Conservation (phyloP, 1,140 invertebrate species). For the Elymnias hypermnestra region DNA sequence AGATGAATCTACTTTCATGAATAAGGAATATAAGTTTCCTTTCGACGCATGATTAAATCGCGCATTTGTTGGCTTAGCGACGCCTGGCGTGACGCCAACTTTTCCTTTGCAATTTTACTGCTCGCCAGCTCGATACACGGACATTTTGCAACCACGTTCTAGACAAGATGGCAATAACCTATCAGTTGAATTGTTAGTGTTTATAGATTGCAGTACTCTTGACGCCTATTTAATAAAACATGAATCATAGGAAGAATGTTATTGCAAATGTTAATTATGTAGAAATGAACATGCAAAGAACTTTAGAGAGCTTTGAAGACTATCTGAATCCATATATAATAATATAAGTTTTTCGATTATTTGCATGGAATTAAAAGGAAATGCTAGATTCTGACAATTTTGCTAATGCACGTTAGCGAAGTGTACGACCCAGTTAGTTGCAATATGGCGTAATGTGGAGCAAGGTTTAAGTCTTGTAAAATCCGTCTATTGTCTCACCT, state of each 20-base stretch:
- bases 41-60: slow-evolving; percentile 52
- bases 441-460: slow-evolving; percentile 37
- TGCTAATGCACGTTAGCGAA: slow-evolving; percentile 18
- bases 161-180: slow-evolving; percentile 61
- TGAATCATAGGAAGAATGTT: background rate
- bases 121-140: slow-evolving; percentile 42
- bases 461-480: slow-evolving; percentile 33
- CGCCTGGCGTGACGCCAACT: slow-evolving; percentile 51
- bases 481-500: slow-evolving; percentile 25
- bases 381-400: slow-evolving; percentile 19
- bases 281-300: background rate
- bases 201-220: slow-evolving; percentile 4
- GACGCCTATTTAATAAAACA: background rate
- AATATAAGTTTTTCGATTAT: too few species aligned
- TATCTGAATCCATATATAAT: too few species aligned
- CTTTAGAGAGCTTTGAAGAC: too few species aligned
- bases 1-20: slow-evolving; percentile 35
- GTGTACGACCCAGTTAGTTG: slow-evolving; percentile 29
- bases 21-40: slow-evolving; percentile 53
- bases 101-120: slow-evolving; percentile 64
- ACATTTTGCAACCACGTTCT: slow-evolving; percentile 52
- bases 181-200: slow-evolving; percentile 44
- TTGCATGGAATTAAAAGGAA: slow-evolving; percentile 14
- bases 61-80: slow-evolving; percentile 27
- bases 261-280: slow-evolving; percentile 2